phyloP scores from a whole-genome alignment of 2,888 invertebrate genomes.

The Cheilosia scutellata region DNA sequence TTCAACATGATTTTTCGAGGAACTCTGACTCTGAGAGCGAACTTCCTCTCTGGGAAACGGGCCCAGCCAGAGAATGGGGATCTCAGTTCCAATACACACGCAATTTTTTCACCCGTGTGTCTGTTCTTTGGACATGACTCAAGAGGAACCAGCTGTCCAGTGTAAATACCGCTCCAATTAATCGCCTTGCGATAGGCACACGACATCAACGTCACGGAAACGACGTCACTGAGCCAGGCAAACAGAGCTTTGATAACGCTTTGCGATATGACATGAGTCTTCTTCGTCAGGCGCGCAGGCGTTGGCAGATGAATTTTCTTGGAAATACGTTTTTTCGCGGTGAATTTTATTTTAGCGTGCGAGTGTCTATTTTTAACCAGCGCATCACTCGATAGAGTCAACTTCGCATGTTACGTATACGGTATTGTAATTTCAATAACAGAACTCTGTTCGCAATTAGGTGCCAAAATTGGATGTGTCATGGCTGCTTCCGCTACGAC shows the following conservation, averaged over 20 bases:
- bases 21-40: constrained; percentile 21
- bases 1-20: constrained; percentile 43
- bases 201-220: constrained; percentile 44
- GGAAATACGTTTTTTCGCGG: constrained; percentile 29
- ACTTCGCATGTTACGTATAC: constrained; percentile 27
- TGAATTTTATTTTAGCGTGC: constrained; percentile 22
- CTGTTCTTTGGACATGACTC: constrained; percentile 11
- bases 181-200: constrained; percentile 37
- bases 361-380: constrained; percentile 51
- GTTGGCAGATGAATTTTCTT: constrained; percentile 28
- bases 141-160: constrained; percentile 25
- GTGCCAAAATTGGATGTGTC: constrained; percentile 53
- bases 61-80: no score
- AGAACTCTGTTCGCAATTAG: constrained; percentile 48
- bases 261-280: not conserved
- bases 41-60: constrained; percentile 44
- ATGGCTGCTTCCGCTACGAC: constrained; percentile 28
- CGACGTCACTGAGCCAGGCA: constrained; percentile 11
- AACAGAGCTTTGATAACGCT: not conserved
- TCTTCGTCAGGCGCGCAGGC: constrained; percentile 15
- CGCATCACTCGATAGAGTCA: constrained; percentile 43
- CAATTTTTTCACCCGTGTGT: no score
- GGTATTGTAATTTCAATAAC: constrained; percentile 27
- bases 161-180: constrained; percentile 31
- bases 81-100: not conserved